Percentiles rank a stretch among this genome's conserved stretches.
Conservation (phyloP, 2,888 invertebrate species). For the Balanococcus diminutus region DNA sequence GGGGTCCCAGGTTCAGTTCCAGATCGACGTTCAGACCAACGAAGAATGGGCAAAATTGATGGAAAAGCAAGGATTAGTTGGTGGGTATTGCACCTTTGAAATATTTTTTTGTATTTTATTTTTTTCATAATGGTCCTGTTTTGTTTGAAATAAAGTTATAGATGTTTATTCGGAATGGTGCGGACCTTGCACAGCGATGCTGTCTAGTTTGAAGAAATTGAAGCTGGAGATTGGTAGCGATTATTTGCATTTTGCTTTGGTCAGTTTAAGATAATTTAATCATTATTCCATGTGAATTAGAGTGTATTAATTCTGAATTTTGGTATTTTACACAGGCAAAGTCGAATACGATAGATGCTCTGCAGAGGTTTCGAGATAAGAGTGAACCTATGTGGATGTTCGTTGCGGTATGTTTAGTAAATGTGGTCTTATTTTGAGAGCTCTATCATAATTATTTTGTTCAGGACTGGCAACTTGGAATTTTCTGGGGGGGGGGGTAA, state of each 20-base stretch:
- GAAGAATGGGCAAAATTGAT: slow-evolving; percentile 86
- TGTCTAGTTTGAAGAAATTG: slow-evolving; percentile 80
- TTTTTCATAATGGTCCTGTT: too few species aligned
- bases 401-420: slow-evolving; percentile 69
- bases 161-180: slow-evolving; percentile 93
- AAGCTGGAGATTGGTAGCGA: slow-evolving; percentile 89
- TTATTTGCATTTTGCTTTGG: slow-evolving; percentile 76
- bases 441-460: too few species aligned
- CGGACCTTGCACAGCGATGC: slow-evolving; percentile 86
- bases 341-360: slow-evolving; percentile 74
- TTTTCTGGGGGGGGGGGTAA: too few species aligned
- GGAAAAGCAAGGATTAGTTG: slow-evolving; percentile 75
- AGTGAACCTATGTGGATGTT: slow-evolving; percentile 93
- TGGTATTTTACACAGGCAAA: slow-evolving; percentile 68
- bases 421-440: not conserved
- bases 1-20: slow-evolving; percentile 76
- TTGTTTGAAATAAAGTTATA: slow-evolving; percentile 70
- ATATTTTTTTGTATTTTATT: too few species aligned
- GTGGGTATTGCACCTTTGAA: slow-evolving; percentile 62
- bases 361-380: slow-evolving; percentile 78
- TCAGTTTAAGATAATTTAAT: slow-evolving; percentile 61
- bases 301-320: not conserved
- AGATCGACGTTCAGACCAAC: slow-evolving; percentile 79
- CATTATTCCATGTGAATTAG: not conserved
- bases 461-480: too few species aligned